Evolutionary conservation across 1,140 invertebrate species (phyloP), one percentile per base, ranked within the genome.

Genomic region (Holotrichia oblita): DNA sequence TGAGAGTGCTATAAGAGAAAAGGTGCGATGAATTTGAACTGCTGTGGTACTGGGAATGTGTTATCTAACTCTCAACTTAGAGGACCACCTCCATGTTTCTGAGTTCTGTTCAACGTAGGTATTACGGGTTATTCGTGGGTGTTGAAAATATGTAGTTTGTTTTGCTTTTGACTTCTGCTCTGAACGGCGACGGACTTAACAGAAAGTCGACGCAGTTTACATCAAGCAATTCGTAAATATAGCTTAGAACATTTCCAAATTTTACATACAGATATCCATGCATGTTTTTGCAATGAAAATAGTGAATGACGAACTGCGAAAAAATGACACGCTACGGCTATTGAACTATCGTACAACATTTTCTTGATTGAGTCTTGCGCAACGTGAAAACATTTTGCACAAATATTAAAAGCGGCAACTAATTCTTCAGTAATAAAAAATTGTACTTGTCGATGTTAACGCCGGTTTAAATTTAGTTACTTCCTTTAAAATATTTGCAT

Each of bases 21-120:
- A 40, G 17, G 14, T 77, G 40, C 59, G 76, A 77, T 77, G 76
- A 27, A 59, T 77, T 77, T 55, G 76, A 61, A 59, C 48, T 34
- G 48, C 44, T 40, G 48, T 55, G 27, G 55, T 61, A 27, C 42
- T 64, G 78, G 61, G 48, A 59, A 79, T 74, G 59, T 59, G 73
- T 79, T 61, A 79, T 79, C 73, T 61, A 61, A 79, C 74, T 40
- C 73, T 73, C 41, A 41, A 77, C 76, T 77, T 75, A 76, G 55
- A 73, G 44, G 74, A 48, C 74, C 78, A 76, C 78, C 64, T 79
- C 78, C 73, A 79, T 79, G 78, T 79, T 79, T 79, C 69, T 69
- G 73, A 79, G 78, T 41, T 79, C 78, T 69, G 44, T 79, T 79
- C 69, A 73, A 79, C 73, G 78, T 79, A 76, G 74, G 78, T 79